phyloP scores from a whole-genome alignment of 2,888 invertebrate species.

The Lithophane socia region DNA sequence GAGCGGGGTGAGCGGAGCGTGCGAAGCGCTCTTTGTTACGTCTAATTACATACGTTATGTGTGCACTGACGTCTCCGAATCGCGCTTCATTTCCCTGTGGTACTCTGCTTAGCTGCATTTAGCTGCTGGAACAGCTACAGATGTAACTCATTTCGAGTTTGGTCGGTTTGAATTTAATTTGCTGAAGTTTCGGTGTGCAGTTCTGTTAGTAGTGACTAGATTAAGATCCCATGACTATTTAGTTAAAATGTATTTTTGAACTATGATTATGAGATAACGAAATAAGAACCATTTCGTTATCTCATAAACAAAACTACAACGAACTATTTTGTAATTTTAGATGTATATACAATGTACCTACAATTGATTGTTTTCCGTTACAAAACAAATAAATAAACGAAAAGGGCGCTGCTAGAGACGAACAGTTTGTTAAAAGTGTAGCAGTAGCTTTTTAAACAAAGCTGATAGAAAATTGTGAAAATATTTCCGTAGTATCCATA shows the following conservation, averaged over 20 bases:
- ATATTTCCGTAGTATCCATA: neutral
- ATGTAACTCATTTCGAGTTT: conserved; percentile 52
- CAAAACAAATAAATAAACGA: too few species aligned
- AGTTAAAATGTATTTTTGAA: conserved; percentile 9
- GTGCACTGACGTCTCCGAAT: conserved; percentile 55
- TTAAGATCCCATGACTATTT: neutral
- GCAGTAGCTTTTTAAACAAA: neutral
- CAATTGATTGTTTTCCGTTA: too few species aligned
- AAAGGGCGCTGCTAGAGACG: neutral
- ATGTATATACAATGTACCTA: too few species aligned
- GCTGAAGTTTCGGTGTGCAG: neutral
- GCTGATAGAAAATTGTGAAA: neutral
- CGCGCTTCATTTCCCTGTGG: conserved; percentile 56
- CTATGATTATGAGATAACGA: too few species aligned
- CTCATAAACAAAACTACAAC: neutral
- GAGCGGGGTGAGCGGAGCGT: conserved; percentile 29
- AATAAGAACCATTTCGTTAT: too few species aligned
- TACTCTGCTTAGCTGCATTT: conserved; percentile 47
- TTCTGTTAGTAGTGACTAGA: neutral
- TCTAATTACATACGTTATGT: conserved; percentile 65
- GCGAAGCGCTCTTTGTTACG: conserved; percentile 53
- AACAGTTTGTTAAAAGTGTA: neutral
- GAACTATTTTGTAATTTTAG: too few species aligned
- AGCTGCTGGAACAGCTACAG: conserved; percentile 40
- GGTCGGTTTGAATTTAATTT: conserved; percentile 33